Percentiles rank a stretch among this genome's conserved stretches.
Conservation (phyloP, 2,797 vertebrate genomes). For the Chrosomus eos region DNA sequence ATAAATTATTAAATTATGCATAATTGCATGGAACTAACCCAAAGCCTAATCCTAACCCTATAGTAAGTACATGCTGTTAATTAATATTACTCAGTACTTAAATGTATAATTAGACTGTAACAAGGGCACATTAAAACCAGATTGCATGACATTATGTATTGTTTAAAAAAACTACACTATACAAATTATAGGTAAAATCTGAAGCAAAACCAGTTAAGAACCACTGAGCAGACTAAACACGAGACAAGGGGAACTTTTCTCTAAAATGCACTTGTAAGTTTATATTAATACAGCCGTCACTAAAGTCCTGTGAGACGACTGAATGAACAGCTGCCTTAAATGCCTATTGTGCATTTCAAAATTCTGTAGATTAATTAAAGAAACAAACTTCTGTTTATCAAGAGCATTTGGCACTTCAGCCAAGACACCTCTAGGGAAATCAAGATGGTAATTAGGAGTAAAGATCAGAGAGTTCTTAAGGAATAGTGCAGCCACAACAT, state of each 20-base stretch:
- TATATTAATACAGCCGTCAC: neutral
- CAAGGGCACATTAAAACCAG: neutral
- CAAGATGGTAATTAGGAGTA: constrained; percentile 47
- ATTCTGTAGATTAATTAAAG: constrained; percentile 48
- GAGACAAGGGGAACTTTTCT: neutral
- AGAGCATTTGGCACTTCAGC: constrained; percentile 31
- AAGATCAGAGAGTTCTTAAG: constrained; percentile 31
- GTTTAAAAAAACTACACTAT: neutral
- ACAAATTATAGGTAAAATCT: neutral
- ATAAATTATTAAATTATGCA: neutral
- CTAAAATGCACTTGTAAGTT: neutral
- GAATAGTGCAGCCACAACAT: neutral
- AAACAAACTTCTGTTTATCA: constrained; percentile 52
- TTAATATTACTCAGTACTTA: too few species aligned
- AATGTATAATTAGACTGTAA: too few species aligned
- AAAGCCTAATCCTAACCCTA: too few species aligned
- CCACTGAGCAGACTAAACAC: neutral
- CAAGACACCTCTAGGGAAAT: constrained; percentile 44
- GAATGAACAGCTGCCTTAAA: neutral
- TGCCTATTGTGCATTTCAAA: neutral
- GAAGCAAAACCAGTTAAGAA: neutral
- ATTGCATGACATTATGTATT: neutral
- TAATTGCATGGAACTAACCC: neutral
- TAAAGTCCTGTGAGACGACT: neutral
- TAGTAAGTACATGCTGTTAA: neutral